phyloP scores from a whole-genome alignment of 2,888 invertebrate species.

The Embidobia sp. region DNA sequence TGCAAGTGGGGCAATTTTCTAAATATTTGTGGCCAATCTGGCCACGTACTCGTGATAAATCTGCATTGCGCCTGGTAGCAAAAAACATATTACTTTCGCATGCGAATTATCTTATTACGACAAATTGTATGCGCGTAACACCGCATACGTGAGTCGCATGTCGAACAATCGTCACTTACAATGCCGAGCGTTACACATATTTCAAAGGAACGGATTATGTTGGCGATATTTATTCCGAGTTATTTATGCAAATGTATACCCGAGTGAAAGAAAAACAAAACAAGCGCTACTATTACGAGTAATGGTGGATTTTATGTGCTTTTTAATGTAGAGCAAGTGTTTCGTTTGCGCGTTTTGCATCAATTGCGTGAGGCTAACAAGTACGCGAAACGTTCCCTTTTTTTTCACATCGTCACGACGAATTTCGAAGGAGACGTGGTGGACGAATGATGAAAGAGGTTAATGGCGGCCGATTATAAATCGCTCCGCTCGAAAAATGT shows the following conservation, averaged over 20 bases:
- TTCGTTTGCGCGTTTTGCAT: conserved; percentile 8
- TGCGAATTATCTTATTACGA: conserved; percentile 60
- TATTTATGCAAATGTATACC: conserved; percentile 37
- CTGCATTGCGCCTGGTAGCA: conserved; percentile 28
- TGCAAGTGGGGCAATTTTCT: too few species aligned
- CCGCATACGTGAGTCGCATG: conserved; percentile 49
- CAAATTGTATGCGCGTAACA: conserved; percentile 57
- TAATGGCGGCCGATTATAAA: too few species aligned
- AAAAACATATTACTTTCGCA: conserved; percentile 51
- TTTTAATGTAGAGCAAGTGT: conserved; percentile 15
- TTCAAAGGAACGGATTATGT: conserved; percentile 31
- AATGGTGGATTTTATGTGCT: conserved; percentile 18
- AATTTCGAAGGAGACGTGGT: not conserved
- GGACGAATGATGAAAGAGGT: not conserved
- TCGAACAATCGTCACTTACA: conserved; percentile 52
- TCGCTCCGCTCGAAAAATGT: not conserved
- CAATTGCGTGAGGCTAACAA: too few species aligned
- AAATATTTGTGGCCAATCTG: conserved; percentile 15
- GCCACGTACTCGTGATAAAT: conserved; percentile 49
- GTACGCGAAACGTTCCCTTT: too few species aligned
- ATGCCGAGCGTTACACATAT: conserved; percentile 34
- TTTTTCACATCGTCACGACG: not conserved
- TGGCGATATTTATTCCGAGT: conserved; percentile 27
- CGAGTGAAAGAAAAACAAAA: conserved; percentile 34
- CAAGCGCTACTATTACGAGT: conserved; percentile 17